These are phyloP conservation scores for Kryphioiulus occultus DNA, from an alignment of 2,888 invertebrate species.

Conservation along the genomic window DNA sequence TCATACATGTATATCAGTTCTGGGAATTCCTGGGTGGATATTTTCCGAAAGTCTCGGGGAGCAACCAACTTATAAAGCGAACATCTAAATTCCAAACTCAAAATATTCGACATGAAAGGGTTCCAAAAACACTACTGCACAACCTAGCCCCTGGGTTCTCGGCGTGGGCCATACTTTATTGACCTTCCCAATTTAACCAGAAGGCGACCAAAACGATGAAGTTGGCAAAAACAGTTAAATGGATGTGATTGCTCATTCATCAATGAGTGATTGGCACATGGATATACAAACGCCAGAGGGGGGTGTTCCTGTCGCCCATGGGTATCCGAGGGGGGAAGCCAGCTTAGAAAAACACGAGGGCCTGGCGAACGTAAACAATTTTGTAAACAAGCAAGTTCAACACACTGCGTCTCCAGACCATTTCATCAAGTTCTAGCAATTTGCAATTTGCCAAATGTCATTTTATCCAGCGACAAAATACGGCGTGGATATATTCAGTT, in stretches of 20 bases:
- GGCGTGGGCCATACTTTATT: neutral
- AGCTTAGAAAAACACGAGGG: neutral
- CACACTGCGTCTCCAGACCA: neutral
- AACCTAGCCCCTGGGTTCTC: no score
- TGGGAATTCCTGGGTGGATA: no score
- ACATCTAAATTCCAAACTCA: no score
- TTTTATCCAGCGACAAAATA: neutral
- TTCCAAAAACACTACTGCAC: no score
- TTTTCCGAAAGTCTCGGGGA: no score
- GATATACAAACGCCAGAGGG: neutral
- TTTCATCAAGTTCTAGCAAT: neutral
- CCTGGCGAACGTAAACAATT: slow-evolving; percentile 1
- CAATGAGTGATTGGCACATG: slow-evolving; percentile 31
- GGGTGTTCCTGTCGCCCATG: neutral
- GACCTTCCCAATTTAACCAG: neutral
- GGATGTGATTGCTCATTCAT: slow-evolving; percentile 12
- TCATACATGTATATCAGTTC: no score
- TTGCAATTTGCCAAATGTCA: slow-evolving; percentile 36
- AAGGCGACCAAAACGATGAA: neutral
- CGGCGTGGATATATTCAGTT: neutral
- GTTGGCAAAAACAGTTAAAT: neutral
- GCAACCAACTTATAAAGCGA: no score
- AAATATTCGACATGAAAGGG: no score
- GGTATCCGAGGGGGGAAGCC: neutral
- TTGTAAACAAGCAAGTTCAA: slow-evolving; percentile 22